Base-by-base conservation (phyloP, 2,888 invertebrate genomes). In the Elmis aenea region DNA sequence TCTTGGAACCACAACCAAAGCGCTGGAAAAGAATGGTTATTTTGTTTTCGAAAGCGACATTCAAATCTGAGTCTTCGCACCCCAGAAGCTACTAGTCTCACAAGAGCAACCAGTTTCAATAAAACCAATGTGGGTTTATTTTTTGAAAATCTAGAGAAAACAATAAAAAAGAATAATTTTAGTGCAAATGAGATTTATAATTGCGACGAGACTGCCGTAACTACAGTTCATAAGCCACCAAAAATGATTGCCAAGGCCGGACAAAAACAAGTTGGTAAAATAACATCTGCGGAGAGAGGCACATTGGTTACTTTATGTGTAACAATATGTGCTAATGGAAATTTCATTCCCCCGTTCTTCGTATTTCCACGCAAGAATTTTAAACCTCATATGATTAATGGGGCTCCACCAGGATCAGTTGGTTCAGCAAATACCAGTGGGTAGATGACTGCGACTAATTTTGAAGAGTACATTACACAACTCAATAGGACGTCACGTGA, bases 321-420 rank as follows among this genome's bases (percentile, higher is more conserved):
- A 13, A 23, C 26, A 13, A 53, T 59, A 21, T 52, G 47, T 38
- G 58, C 61, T 1, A 36, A 21, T 34, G 62, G 59, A 21, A 56
- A 46, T 35, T 38, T 38, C 8, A 33, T 61, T 26, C 58, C 61
- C 11, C 61, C 62, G 3, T 48, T 53, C 11, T 46, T 62, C 9
- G 33, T 61, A 16, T 61, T 59, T 45, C 59, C 59, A 9, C 38
- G 58, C 16, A 45, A 48, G 5, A 42, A 55, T 14, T 58, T 47
- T 32, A 50, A 57, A 24, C 38, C 45, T 11, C 44, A 50, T 25
- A 59, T 62, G 52, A 24, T 64, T 2, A 20, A 34, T 16, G 52
- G 49, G 36, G 59, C 57, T 20, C 61, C 58, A 15, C 31, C 46
- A 25, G 63, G 61, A 22, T 50, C 44, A 37, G 38, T 33, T 9